These are phyloP conservation scores for Pollicipes pollicipes DNA, from an alignment of 1,140 invertebrate genomes.

Conservation along the genomic window DNA sequence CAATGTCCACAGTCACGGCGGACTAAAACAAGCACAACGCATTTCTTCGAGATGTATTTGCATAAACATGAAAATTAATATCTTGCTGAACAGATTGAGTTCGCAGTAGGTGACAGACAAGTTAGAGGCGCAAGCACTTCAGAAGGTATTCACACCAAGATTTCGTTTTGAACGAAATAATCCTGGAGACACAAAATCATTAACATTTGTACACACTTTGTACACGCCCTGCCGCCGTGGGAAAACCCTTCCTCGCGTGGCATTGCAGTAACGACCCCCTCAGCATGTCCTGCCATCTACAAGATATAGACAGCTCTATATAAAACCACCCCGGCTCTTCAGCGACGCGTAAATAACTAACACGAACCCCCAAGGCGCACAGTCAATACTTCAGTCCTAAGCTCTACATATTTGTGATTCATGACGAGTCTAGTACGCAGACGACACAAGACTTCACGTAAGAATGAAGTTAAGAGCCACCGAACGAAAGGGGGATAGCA, in stretches of 20 bases:
- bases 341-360: neutral
- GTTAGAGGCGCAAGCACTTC: no score
- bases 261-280: no score
- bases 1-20: neutral
- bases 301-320: no score
- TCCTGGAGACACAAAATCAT: neutral
- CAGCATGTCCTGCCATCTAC: no score
- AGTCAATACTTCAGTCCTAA: no score
- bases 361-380: neutral
- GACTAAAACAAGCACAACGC: neutral
- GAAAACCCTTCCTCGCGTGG: no score
- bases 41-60: neutral
- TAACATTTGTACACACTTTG: neutral
- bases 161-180: neutral
- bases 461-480: no score
- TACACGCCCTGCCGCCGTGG: neutral
- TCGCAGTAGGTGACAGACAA: no score
- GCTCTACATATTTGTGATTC: no score
- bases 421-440: no score
- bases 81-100: neutral
- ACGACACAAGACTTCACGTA: no score
- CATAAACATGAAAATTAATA: neutral
- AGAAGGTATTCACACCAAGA: neutral
- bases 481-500: no score
- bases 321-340: neutral